phyloP scores from a whole-genome alignment of 2,113 vertebrate genomes.

The Conger conger region DNA sequence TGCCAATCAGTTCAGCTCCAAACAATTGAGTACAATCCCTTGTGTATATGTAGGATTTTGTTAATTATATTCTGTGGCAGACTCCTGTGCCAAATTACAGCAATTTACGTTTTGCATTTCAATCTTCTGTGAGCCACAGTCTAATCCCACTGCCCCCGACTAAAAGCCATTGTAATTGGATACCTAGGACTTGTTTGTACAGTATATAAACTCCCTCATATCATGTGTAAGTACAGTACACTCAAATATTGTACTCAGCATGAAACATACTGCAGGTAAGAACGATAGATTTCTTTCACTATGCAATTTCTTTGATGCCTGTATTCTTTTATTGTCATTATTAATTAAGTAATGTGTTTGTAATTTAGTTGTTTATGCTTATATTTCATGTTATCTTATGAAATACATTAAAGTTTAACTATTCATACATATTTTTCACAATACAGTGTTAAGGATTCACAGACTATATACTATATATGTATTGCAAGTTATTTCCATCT shows the following conservation, averaged over 20 bases:
- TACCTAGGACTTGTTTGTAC: constrained; percentile 21
- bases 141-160: constrained; percentile 13
- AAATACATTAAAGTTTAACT: not conserved
- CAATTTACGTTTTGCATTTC: constrained; percentile 13
- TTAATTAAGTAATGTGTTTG: not conserved
- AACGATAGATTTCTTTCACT: not conserved
- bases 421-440: not conserved
- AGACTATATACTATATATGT: too few relatives aligned
- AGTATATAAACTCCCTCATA: constrained; percentile 39
- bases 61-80: not conserved
- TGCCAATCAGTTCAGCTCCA: not conserved
- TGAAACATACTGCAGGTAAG: constrained; percentile 38
- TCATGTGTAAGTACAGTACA: not conserved
- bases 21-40: not conserved
- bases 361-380: not conserved
- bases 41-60: not conserved
- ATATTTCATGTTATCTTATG: not conserved
- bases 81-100: constrained; percentile 9
- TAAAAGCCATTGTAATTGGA: constrained; percentile 41
- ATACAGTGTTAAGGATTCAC: too few relatives aligned
- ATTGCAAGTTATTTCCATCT: too few relatives aligned
- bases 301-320: not conserved
- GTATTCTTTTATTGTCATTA: not conserved
- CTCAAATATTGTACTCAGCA: constrained; percentile 7
- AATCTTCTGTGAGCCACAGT: not conserved